phyloP scores from a whole-genome alignment of 2,888 invertebrate genomes.

The Sthenelais limicola region DNA sequence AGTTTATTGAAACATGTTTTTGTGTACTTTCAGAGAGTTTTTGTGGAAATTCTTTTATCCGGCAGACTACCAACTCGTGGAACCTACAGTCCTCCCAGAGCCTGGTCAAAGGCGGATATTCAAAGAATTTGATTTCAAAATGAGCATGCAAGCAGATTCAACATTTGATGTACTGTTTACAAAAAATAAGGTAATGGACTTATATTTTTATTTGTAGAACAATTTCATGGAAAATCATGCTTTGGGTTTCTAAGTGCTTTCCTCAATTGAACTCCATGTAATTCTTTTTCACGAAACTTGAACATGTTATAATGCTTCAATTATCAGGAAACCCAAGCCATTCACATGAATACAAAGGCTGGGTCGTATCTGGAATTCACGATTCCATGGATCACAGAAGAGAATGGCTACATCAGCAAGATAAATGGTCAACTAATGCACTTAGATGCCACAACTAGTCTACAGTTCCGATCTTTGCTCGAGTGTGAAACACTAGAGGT shows the following conservation, averaged over 20 bases:
- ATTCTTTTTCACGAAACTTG: too few relatives aligned
- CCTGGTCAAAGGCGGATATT: constrained; percentile 91
- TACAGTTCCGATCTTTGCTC: constrained; percentile 92
- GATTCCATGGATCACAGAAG: constrained; percentile 87
- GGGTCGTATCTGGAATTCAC: constrained; percentile 98
- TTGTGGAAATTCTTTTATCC: constrained; percentile 96
- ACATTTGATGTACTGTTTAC: constrained; percentile 97
- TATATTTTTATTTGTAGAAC: too few relatives aligned
- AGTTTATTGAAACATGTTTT: background rate
- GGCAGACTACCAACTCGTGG: constrained; percentile 70
- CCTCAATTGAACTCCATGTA: too few relatives aligned
- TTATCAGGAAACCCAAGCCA: constrained; percentile 92
- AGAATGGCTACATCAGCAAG: constrained; percentile 89
- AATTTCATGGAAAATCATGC: too few relatives aligned
- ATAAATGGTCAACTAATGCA: constrained; percentile 94
- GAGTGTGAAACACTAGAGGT: constrained; percentile 93
- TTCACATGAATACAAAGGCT: constrained; percentile 94
- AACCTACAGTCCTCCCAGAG: constrained; percentile 83
- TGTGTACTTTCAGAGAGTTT: constrained; percentile 78
- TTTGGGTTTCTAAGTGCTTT: too few relatives aligned
- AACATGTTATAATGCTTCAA: too few relatives aligned
- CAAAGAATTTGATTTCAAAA: constrained; percentile 92
- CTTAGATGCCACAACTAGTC: constrained; percentile 94
- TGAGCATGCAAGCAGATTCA: constrained; percentile 90
- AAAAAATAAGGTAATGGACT: constrained; percentile 83